Base-by-base conservation (phyloP, 1,140 invertebrate genomes). In the Paralvinella palmiformis region DNA sequence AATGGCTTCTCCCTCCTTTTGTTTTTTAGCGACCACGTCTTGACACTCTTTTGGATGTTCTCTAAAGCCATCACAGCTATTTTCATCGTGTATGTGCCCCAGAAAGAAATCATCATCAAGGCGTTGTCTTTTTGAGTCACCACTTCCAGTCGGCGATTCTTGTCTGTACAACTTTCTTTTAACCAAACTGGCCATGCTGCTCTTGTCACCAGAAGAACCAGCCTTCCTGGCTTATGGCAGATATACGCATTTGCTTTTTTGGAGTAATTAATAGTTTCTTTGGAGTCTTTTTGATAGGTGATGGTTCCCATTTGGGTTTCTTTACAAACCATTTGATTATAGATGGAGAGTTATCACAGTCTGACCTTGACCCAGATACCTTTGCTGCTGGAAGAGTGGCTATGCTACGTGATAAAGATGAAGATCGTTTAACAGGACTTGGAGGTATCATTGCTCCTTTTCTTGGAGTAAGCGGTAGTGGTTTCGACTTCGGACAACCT, bases 261-360 rank as follows among this genome's bases (percentile, higher is more conserved):
- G 56, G 57, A 20, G 63, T 59, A 17, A 64, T 59, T 17, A 41
- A 13, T 24, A 64, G 41, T 44, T 48, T 41, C 15, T 44, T 29
- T 44, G 57, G 56, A 6, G 63, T 31, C 24, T 24, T n/a, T n/a
- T n/a, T n/a, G n/a, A n/a, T n/a, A n/a, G n/a, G n/a, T n/a, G 24
- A 37, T 22, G 56, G 4, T 22, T 15, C 13, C n/a, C 24, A 20
- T 36, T 27, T 31, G 45, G 15, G 29, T 24, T 56, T 61, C 33
- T 22, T 1, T 29, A 24, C 32, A 56, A 20, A 29, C 44, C 22
- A 35, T 64, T 41, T 0, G 27, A 44, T 35, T 24, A 24, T 41
- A 37, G 17, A 3, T 17, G 22, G 33, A 24, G 41, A 64, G 15
- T n/a, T 15, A 1, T n/a, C 6, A 61, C 20, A 37, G 33, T 41